Conservation (phyloP, 30 jellyfish, hydroid and myxozoan species). For the Aurelia sp. region DNA sequence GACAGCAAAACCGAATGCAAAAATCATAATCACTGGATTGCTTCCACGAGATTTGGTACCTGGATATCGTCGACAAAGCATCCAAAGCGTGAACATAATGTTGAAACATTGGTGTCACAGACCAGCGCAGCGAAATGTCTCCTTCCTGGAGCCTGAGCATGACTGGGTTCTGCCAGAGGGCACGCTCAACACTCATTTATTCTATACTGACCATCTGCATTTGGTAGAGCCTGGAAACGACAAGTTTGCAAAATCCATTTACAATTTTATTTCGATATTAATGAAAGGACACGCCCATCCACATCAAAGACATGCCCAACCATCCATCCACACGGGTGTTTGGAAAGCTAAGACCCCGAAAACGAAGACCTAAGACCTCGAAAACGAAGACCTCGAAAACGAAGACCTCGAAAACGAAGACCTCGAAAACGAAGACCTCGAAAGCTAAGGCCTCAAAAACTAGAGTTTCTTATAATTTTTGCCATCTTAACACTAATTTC, state of each 20-base stretch:
- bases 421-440: no score
- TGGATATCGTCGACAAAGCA: conserved; percentile 77
- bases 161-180: conserved; percentile 95
- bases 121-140: conserved; percentile 84
- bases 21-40: conserved; percentile 86
- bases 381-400: no score
- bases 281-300: no score
- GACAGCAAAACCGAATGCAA: conserved; percentile 97
- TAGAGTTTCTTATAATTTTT: no score
- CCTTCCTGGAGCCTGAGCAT: conserved; percentile 87
- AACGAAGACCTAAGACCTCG: no score
- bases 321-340: no score
- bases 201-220: conserved; percentile 82
- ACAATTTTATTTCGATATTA: conserved; percentile 64
- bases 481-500: no score
- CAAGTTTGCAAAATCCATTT: conserved; percentile 84
- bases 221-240: conserved; percentile 90
- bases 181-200: conserved; percentile 63
- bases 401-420: no score
- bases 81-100: conserved; percentile 80
- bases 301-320: no score
- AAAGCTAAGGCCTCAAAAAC: no score
- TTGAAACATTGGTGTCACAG: conserved; percentile 80
- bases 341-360: no score
- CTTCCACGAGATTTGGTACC: conserved; percentile 88